A percentile compares a stretch with the other conserved stretches of the same genome.
Evolutionary conservation across 2,888 invertebrate genomes (phyloP).

Genomic region (Coremacera marginata): DNA sequence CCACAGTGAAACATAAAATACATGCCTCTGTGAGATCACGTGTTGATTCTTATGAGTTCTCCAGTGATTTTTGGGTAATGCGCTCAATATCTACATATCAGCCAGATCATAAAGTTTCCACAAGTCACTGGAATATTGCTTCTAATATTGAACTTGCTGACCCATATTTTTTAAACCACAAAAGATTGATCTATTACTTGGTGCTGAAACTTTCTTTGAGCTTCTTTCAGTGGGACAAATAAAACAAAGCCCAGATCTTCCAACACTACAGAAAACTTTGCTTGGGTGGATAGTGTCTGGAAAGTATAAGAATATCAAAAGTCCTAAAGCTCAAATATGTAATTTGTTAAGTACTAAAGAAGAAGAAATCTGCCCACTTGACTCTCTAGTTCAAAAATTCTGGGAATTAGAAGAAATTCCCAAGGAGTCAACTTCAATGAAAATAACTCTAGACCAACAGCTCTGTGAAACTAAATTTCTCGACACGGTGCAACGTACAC

Average conservation of each 20-base stretch:
- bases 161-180: conserved; percentile 27
- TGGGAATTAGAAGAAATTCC: conserved; percentile 39
- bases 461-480: no score
- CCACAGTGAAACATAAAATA: conserved; percentile 3
- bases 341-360: not conserved
- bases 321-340: not conserved
- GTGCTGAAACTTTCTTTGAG: conserved; percentile 22
- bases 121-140: conserved; percentile 28
- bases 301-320: not conserved
- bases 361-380: not conserved
- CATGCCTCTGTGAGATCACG: conserved; percentile 24
- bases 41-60: conserved; percentile 29
- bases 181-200: conserved; percentile 24
- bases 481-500: no score
- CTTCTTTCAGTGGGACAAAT: conserved; percentile 28
- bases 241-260: conserved; percentile 14
- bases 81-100: not conserved
- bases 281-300: conserved; percentile 36
- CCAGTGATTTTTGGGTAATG: conserved; percentile 26
- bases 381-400: conserved; percentile 31
- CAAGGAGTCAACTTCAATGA: no score
- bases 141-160: conserved; percentile 25
- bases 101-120: not conserved
- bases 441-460: no score
- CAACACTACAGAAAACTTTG: conserved; percentile 31